Percentiles rank a stretch among this genome's conserved stretches.
Evolutionary conservation across 2,888 invertebrate species (phyloP).

Genomic region (Lymantria dispar): DNA sequence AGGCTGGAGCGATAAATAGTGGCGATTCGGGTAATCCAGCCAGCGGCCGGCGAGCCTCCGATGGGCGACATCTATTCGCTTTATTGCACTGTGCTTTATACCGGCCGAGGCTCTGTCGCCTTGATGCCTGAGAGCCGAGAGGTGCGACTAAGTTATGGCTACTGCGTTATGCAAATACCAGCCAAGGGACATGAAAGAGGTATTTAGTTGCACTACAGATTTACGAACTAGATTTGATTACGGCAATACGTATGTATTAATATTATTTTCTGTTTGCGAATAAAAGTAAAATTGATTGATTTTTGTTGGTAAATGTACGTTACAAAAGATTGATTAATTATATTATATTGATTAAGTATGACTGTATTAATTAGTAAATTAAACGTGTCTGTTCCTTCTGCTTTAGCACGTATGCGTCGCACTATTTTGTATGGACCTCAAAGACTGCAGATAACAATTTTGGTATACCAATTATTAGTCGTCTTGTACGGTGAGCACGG

Average conservation of each 20-base stretch:
- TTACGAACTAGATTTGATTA: neutral
- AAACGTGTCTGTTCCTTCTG: no score
- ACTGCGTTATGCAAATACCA: slow-evolving; percentile 40
- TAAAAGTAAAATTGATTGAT: no score
- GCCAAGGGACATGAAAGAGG: slow-evolving; percentile 26
- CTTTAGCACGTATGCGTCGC: no score
- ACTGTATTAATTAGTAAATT: no score
- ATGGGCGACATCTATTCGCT: slow-evolving; percentile 82
- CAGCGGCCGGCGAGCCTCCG: slow-evolving; percentile 64
- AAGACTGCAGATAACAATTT: no score
- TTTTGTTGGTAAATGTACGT: no score
- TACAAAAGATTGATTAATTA: no score
- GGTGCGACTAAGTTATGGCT: slow-evolving; percentile 69
- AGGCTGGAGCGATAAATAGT: slow-evolving; percentile 81
- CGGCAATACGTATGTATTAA: neutral
- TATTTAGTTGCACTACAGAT: slow-evolving; percentile 11
- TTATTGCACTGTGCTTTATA: slow-evolving; percentile 81
- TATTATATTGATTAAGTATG: no score
- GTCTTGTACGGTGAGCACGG: no score
- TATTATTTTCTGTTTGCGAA: no score
- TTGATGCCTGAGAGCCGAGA: slow-evolving; percentile 61
- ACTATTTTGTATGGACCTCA: no score
- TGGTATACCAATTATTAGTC: no score
- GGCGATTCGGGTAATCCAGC: slow-evolving; percentile 81
- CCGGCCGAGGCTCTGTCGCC: slow-evolving; percentile 63